These are phyloP conservation scores for Drosophila insularis DNA, from an alignment of 1,140 invertebrate genomes.

Conservation along the genomic window DNA sequence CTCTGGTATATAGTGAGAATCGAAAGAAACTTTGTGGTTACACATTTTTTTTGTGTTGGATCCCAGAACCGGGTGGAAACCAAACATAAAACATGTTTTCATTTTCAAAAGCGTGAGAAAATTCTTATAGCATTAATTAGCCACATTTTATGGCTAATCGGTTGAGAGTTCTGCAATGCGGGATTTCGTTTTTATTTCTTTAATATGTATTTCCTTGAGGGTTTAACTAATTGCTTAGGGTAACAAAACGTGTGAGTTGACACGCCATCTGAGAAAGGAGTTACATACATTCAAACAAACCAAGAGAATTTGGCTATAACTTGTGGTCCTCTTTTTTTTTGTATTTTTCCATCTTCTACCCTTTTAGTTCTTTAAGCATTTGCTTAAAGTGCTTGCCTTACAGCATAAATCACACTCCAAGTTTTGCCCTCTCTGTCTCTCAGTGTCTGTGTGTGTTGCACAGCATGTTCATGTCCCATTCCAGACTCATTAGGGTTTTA, in stretches of 20 bases:
- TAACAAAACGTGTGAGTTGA: slow-evolving; percentile 59
- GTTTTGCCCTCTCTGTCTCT: background rate
- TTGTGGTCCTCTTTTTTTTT: background rate
- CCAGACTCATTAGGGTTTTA: slow-evolving; percentile 76
- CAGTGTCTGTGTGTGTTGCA: slow-evolving; percentile 8
- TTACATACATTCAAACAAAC: background rate
- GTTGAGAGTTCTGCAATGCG: slow-evolving; percentile 23
- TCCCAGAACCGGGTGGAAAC: slow-evolving; percentile 12
- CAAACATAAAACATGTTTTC: slow-evolving; percentile 50
- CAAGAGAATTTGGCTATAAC: slow-evolving; percentile 9
- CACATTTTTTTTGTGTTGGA: slow-evolving; percentile 39
- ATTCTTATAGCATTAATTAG: slow-evolving; percentile 77
- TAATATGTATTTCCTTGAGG: background rate
- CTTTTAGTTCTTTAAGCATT: background rate
- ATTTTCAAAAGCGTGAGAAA: slow-evolving; percentile 69
- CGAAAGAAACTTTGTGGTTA: slow-evolving; percentile 38
- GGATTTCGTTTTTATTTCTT: background rate
- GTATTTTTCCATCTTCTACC: too few relatives aligned
- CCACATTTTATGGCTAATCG: slow-evolving; percentile 56
- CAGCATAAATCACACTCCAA: slow-evolving; percentile 59
- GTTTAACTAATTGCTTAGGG: slow-evolving; percentile 64
- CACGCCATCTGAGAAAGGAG: slow-evolving; percentile 24
- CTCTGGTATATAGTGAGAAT: background rate
- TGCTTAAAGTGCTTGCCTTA: slow-evolving; percentile 36
- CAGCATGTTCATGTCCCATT: slow-evolving; percentile 25